Conservation (phyloP, 1,140 invertebrate genomes). For the Gyrodactylus salaris region DNA sequence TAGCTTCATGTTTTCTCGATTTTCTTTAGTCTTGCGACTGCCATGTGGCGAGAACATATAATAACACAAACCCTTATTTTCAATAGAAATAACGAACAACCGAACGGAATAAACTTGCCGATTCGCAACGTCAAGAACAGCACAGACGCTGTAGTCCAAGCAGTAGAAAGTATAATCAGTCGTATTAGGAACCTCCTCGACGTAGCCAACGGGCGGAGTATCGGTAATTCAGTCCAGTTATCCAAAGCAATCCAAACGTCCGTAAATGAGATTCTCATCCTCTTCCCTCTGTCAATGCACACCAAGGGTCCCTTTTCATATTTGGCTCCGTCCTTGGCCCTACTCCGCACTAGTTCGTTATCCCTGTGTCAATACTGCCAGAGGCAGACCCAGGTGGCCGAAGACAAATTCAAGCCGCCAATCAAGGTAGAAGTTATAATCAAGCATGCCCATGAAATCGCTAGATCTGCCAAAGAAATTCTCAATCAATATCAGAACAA, state of each 20-base stretch:
- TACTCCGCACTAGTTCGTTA: neutral
- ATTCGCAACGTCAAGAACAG: neutral
- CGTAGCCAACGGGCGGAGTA: neutral
- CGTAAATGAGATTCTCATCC: neutral
- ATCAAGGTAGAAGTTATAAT: neutral
- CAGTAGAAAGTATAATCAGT: neutral
- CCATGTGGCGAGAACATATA: too few relatives aligned
- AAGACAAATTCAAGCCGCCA: neutral
- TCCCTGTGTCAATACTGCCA: neutral
- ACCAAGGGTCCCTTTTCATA: neutral
- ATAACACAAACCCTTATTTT: too few relatives aligned
- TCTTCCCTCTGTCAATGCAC: neutral
- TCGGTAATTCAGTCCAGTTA: neutral
- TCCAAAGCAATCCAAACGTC: neutral
- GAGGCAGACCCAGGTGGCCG: neutral
- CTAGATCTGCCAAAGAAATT: neutral
- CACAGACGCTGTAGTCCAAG: neutral
- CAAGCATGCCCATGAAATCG: conserved; percentile 6
- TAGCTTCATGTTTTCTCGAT: too few relatives aligned
- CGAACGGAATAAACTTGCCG: neutral
- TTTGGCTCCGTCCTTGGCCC: neutral
- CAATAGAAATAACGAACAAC: neutral
- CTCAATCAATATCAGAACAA: neutral
- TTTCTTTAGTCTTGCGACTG: too few relatives aligned
- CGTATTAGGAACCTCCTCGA: neutral